phyloP scores from a whole-genome alignment of 2,113 vertebrate species.

The Crotalus horridus region DNA sequence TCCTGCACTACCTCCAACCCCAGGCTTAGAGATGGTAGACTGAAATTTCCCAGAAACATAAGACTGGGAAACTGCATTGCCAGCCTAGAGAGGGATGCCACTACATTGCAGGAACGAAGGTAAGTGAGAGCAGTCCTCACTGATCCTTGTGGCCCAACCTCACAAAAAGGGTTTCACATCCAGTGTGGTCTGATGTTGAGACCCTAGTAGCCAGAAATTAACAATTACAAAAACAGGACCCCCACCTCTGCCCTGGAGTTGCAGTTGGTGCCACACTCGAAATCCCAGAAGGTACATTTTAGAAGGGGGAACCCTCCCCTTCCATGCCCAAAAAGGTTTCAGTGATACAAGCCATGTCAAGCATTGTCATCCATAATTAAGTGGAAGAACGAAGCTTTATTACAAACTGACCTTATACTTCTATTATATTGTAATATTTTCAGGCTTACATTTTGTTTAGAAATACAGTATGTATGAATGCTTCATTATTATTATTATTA shows the following conservation, averaged over 20 bases:
- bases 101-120: not conserved
- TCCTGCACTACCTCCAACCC: not conserved
- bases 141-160: not conserved
- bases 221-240: not conserved
- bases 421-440: not conserved
- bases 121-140: not conserved
- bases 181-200: not conserved
- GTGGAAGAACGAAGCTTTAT: not conserved
- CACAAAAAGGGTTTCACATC: not conserved
- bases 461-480: not conserved
- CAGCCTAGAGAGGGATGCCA: not conserved
- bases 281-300: not conserved
- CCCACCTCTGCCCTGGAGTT: not conserved
- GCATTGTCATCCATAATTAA: not conserved
- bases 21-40: not conserved
- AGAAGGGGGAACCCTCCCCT: not conserved
- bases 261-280: not conserved
- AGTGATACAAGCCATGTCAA: not conserved
- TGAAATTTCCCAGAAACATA: not conserved
- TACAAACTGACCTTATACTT: not conserved
- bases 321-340: not conserved
- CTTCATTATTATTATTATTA: not conserved
- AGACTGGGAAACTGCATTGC: not conserved
- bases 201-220: not conserved
- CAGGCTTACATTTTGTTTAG: not conserved